phyloP scores from a whole-genome alignment of 1,140 invertebrate genomes.

The Euwallacea fornicatus region DNA sequence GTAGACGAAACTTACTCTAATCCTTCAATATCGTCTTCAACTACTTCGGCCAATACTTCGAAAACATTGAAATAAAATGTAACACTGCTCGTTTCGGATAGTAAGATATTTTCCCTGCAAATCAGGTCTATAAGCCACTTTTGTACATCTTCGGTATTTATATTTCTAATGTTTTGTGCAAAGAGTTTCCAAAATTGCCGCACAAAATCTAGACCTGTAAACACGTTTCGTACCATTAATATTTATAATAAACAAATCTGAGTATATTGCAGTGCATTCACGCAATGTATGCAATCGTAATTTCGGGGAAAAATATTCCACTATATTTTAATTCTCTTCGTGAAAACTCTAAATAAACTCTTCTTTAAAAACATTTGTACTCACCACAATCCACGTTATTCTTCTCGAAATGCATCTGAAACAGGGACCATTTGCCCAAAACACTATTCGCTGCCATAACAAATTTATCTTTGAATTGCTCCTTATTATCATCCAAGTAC shows the following conservation, averaged over 20 bases:
- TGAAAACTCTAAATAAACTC: too few relatives aligned
- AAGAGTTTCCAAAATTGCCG: conserved; percentile 17
- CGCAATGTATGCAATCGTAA: too few relatives aligned
- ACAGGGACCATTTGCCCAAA: conserved; percentile 25
- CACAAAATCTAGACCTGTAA: conserved; percentile 29
- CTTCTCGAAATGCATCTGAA: conserved; percentile 24
- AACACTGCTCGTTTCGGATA: background rate
- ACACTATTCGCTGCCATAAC: conserved; percentile 4
- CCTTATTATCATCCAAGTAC: conserved; percentile 14
- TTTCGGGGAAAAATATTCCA: too few relatives aligned
- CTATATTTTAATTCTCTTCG: too few relatives aligned
- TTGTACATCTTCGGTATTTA: conserved; percentile 15
- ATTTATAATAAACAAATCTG: too few relatives aligned
- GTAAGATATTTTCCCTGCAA: conserved; percentile 5
- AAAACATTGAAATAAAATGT: conserved; percentile 25
- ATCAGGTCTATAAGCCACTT: conserved; percentile 25
- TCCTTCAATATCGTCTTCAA: conserved; percentile 12
- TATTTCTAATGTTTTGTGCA: background rate
- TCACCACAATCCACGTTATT: conserved; percentile 15
- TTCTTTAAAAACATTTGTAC: too few relatives aligned
- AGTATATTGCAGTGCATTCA: too few relatives aligned
- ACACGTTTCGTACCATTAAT: too few relatives aligned
- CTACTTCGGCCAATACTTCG: conserved; percentile 18
- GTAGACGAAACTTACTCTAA: conserved; percentile 14
- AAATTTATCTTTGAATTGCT: conserved; percentile 12